Percentiles rank a stretch among this genome's conserved stretches.
phyloP scores from a whole-genome alignment of 2,888 invertebrate species.

The Orchesella flavescens region DNA sequence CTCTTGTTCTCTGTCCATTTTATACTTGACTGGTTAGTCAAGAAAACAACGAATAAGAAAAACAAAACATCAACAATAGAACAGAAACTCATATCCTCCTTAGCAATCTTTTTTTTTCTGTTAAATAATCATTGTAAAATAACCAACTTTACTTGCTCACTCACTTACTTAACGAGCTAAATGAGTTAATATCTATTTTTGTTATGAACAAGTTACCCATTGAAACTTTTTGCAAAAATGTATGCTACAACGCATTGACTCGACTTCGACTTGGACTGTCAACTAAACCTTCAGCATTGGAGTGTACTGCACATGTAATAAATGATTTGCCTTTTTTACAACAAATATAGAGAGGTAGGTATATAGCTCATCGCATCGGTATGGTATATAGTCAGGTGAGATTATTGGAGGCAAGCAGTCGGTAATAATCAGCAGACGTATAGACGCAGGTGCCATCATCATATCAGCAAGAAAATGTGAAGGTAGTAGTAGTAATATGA shows the following conservation, averaged over 20 bases:
- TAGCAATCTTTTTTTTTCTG: background rate
- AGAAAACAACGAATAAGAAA: background rate
- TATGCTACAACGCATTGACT: too few relatives aligned
- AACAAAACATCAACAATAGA: slow-evolving; percentile 17
- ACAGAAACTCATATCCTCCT: slow-evolving; percentile 8
- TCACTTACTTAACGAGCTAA: slow-evolving; percentile 21
- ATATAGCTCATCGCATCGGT: too few relatives aligned
- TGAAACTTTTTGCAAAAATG: too few relatives aligned
- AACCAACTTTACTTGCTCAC: slow-evolving; percentile 6
- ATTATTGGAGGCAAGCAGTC: slow-evolving; percentile 29
- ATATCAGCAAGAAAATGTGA: background rate
- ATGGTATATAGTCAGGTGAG: slow-evolving; percentile 1
- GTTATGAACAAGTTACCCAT: slow-evolving; percentile 7
- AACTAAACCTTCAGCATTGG: too few relatives aligned
- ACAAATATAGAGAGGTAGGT: too few relatives aligned
- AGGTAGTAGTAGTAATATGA: background rate
- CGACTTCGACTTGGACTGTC: too few relatives aligned
- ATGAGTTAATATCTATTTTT: slow-evolving; percentile 37
- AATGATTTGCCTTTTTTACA: too few relatives aligned
- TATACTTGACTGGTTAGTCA: slow-evolving; percentile 20
- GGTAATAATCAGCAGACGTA: slow-evolving; percentile 13
- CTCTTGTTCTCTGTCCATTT: slow-evolving; percentile 6
- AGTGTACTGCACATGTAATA: too few relatives aligned
- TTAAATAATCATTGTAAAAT: slow-evolving; percentile 1
- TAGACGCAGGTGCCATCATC: background rate